Conservation (phyloP, 2,113 vertebrate species). For the Bufo gargarizans region DNA sequence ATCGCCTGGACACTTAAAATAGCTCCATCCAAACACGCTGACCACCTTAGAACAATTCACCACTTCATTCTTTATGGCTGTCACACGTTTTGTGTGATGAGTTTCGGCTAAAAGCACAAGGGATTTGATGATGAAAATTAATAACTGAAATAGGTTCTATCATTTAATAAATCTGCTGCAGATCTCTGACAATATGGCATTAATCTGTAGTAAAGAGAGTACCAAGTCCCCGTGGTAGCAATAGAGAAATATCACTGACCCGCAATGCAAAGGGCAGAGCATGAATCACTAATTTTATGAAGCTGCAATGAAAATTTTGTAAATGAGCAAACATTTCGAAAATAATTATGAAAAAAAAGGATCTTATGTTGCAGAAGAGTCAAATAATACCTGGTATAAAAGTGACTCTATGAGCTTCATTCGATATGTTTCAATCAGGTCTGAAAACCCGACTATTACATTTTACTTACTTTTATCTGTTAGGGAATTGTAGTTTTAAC, state of each 20-base stretch:
- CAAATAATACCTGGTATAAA: background rate
- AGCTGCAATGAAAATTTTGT: background rate
- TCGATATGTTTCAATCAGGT: background rate
- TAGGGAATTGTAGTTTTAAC: background rate
- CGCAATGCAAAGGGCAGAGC: slow-evolving; percentile 27
- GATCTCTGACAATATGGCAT: slow-evolving; percentile 21
- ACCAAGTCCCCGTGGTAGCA: background rate
- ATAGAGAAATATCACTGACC: slow-evolving; percentile 36
- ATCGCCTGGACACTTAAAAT: slow-evolving; percentile 2
- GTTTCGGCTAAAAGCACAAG: background rate
- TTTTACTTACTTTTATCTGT: background rate
- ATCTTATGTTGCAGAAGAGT: background rate
- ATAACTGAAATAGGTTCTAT: background rate
- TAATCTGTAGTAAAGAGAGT: slow-evolving; percentile 13
- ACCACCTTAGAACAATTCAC: background rate
- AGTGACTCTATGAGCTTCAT: background rate
- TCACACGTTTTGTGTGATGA: background rate
- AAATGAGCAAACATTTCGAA: background rate
- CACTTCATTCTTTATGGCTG: background rate
- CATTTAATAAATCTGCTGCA: slow-evolving; percentile 14
- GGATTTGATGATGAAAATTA: slow-evolving; percentile 22
- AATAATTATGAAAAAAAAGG: background rate
- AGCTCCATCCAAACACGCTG: background rate
- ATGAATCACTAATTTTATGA: slow-evolving; percentile 16
- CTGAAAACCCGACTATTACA: background rate